Percentiles rank a stretch among this genome's conserved stretches.
Evolutionary conservation across 2,888 invertebrate species (phyloP).

Genomic region (Micoletzkya japonica): DNA sequence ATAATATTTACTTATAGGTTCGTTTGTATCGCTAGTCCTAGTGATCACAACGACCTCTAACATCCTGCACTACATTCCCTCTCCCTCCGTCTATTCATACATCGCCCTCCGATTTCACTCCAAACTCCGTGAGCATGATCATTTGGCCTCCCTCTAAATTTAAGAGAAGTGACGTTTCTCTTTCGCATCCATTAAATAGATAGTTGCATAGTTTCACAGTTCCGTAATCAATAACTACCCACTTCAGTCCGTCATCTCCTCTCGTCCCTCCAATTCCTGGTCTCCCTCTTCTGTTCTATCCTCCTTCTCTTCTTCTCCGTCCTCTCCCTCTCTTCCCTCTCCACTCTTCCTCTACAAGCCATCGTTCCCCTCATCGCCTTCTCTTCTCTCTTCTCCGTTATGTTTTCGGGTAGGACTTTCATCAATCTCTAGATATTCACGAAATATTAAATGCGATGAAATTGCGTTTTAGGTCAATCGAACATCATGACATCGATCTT

Average conservation of each 20-base stretch:
- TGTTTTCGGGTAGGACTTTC: constrained; percentile 31
- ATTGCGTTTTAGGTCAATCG: constrained; percentile 8
- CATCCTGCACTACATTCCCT: constrained; percentile 49
- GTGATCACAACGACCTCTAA: constrained; percentile 37
- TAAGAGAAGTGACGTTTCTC: neutral
- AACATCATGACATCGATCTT: constrained; percentile 25
- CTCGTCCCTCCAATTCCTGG: constrained; percentile 15
- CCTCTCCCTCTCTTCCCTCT: neutral
- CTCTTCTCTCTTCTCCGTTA: constrained; percentile 39
- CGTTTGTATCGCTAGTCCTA: constrained; percentile 37
- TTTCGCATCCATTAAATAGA: neutral
- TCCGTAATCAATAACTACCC: neutral
- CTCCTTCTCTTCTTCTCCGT: constrained; percentile 19
- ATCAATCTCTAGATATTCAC: neutral
- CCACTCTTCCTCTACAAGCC: constrained; percentile 7
- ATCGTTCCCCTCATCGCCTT: constrained; percentile 31
- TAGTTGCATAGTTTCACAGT: neutral
- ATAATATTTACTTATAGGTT: constrained; percentile 26
- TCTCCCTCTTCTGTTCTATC: constrained; percentile 3
- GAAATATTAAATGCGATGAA: neutral
- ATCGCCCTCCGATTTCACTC: constrained; percentile 42
- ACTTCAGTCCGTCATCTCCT: constrained; percentile 17
- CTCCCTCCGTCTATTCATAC: constrained; percentile 42
- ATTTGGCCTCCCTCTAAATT: neutral
- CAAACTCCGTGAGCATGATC: constrained; percentile 34